Base-by-base conservation (phyloP, 2,797 vertebrate species). In the Pantherophis alleghaniensis region DNA sequence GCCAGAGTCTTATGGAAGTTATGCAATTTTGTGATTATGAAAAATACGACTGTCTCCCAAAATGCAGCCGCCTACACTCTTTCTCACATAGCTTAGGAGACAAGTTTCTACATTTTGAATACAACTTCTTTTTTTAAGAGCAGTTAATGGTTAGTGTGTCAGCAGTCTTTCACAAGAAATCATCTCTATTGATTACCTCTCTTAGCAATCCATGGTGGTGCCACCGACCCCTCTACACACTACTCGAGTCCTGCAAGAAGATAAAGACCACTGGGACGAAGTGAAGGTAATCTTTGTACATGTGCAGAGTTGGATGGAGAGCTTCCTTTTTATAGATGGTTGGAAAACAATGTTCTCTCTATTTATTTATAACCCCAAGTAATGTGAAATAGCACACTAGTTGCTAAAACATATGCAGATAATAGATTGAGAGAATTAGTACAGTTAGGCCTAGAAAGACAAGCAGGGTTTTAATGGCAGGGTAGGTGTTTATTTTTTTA, bases 241-340 rank as follows among this genome's bases (percentile, higher is more conserved):
- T 51, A 99, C 98, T 18, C 97, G 99, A 0, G 99, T 99, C 83
- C 98, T 99, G 92, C 98, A 98, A 89, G 99, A 99, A 92, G 99
- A 99, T 97, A 99, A 97, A 96, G 99, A 99, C 96, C 97, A 99
- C 96, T 99, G 99, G 99, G 99, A 99, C 89, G 99, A 99, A 89
- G 99, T 99, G 92, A 99, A 99, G 98, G 99, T 99, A 92, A 47
- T 12, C 10, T 83, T 24, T 83, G 9, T 5, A 42, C 16, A 37
- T 79, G 37, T 79, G 74, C 37, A 11, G 90, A 90, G 63, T 59
- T 92, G 87, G 91, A 60, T 20, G 32, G 18, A 92, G 51, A 92
- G 22, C 55, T 37, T 74, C 20, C 26, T 42, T 66, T 92, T 86
- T 90, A 92, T 42, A 69, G 94, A 53, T 89, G 32, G 92, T 83